Conservation (phyloP, 2,113 vertebrate genomes). For the Neogale vison region DNA sequence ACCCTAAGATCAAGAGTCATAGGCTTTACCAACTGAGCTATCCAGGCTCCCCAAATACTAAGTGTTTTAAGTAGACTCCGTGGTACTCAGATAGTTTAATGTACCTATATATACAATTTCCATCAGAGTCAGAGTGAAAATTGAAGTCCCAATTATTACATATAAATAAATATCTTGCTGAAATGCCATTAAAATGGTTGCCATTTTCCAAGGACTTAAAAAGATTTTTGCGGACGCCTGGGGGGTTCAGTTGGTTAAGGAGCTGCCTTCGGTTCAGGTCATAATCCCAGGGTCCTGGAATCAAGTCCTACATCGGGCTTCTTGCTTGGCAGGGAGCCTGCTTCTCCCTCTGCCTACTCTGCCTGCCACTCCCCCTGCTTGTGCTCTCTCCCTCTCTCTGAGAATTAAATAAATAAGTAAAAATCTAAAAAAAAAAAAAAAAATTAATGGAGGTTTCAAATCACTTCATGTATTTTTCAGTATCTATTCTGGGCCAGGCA, state of each 20-base stretch:
- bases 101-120: neutral
- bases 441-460: neutral
- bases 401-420: too few species aligned
- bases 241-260: too few species aligned
- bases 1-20: neutral
- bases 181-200: neutral
- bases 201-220: neutral
- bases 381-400: too few species aligned
- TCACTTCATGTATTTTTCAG: slow-evolving; percentile 21
- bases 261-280: too few species aligned
- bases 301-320: too few species aligned
- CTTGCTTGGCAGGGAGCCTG: too few species aligned
- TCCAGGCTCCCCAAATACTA: neutral
- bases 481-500: neutral
- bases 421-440: too few species aligned
- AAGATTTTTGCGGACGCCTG: neutral
- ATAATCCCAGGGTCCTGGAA: too few species aligned
- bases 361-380: too few species aligned
- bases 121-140: neutral
- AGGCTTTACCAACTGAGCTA: neutral
- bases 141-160: neutral
- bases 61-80: neutral
- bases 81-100: neutral
- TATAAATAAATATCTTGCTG: neutral
- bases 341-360: too few species aligned